Evolutionary conservation across 2,888 invertebrate genomes (phyloP), one percentile per base, ranked within the genome.

Genomic region (Saturnia japonica): DNA sequence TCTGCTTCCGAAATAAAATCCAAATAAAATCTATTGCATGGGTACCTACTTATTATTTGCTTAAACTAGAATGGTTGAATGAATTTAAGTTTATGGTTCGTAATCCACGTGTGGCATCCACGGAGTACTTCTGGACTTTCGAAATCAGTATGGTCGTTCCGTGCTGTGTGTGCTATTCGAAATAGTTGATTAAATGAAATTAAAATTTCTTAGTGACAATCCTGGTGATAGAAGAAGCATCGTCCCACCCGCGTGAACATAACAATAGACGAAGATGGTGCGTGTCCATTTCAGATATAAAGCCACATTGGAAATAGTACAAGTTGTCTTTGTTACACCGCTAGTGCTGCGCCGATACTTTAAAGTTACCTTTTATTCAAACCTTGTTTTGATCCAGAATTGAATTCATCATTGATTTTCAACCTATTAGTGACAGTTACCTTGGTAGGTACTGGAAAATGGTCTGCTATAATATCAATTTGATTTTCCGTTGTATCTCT

Each of bases 331-430:
- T 78, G 75, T 78, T 77, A 69, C 68, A 73, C 69, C 69, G 62
- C 9, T 25, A 68, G 71, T 19, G 73, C 68, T 74, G 74, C 70
- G 78, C 47, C 60, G 73, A 72, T 77, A 80, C 82, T 83, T 80
- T 80, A 81, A 82, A 83, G 82, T 80, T 78, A 79, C 75, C 71
- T 72, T 78, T 77, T 74, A 73, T 25, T n/a, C 8, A 25, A 57
- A 57, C 22, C 9, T 12, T 57, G 2, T 25, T 57, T 57, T 57
- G 9, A 57, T 12, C 25, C 25, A n/a, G n/a, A n/a, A n/a, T n/a
- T n/a, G n/a, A n/a, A n/a, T n/a, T n/a, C n/a, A n/a, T n/a, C n/a
- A n/a, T n/a, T n/a, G 3, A 16, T 47, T 16, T 16, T 6, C 14
- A 47, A 47, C 6, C 4, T 47, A 14, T 47, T 47, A 6, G 16